Conservation (phyloP, 2,888 invertebrate species). For the Osmoderma eremita region DNA sequence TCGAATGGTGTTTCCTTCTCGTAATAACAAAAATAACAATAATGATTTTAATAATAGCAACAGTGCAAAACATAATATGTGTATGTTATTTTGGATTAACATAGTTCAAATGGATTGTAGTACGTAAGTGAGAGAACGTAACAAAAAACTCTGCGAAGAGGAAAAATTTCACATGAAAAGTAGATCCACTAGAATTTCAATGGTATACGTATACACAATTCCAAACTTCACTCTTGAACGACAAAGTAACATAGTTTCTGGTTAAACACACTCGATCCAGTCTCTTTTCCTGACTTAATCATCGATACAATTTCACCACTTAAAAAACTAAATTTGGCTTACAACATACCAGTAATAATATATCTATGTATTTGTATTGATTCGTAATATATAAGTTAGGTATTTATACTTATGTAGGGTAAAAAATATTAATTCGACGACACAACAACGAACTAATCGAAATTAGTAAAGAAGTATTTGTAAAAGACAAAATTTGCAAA, state of each 20-base stretch:
- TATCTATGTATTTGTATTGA: background rate
- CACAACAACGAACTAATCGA: background rate
- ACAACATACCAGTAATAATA: slow-evolving; percentile 7
- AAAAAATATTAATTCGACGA: background rate
- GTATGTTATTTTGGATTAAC: no score
- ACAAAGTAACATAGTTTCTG: background rate
- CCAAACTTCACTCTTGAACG: background rate
- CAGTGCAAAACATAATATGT: no score
- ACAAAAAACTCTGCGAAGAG: background rate
- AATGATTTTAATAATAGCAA: background rate
- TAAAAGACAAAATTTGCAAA: background rate
- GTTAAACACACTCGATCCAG: background rate
- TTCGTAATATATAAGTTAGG: background rate
- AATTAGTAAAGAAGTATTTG: background rate
- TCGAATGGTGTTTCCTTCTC: background rate
- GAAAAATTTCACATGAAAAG: background rate
- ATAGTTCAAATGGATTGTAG: no score
- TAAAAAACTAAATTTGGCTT: slow-evolving; percentile 33
- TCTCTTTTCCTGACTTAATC: background rate
- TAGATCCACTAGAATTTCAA: background rate
- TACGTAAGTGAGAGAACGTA: no score
- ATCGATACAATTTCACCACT: slow-evolving; percentile 10
- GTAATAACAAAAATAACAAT: background rate
- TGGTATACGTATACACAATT: background rate
- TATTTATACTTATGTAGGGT: background rate